Evolutionary conservation across 2,888 invertebrate genomes (phyloP), one percentile per base, ranked within the genome.

Genomic region (Parnassius glacialis): DNA sequence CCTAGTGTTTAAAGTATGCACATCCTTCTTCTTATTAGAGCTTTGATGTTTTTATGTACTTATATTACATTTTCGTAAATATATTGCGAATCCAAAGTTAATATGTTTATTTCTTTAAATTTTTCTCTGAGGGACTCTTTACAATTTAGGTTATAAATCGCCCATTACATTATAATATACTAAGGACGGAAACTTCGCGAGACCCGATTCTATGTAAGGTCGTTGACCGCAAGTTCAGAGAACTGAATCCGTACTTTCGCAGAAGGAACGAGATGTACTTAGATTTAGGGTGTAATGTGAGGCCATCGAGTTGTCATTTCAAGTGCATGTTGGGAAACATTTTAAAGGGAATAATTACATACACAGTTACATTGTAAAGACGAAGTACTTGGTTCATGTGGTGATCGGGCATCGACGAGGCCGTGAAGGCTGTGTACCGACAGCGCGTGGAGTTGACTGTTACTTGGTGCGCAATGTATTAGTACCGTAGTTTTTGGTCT

Each of bases 341-440:
- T 73, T 1, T 56, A 70, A 1, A 61, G 62, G 16, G 20, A 20
- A 2, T 20, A 20, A 20, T 20, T 2, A 20, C 20, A 20, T 1
- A 1, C 20, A 20, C 20, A 20, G 2, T 20, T 68, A 71, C 0
- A 68, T 71, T 9, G 67, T 70, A 0, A 70, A 69, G 57, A 70
- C 61, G 50, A 74, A 72, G 56, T 13, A 12, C 1, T 10, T 68
- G 9, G 70, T 70, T 1, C 45, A 70, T 70, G n/a, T 70, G 70
- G 70, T 70, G 71, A 69, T 66, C 70, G 0, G 59, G 62, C 60
- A 42, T 64, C 34, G 65, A 68, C 56, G 65, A 60, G 42, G 67
- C 62, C 41, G 61, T 65, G 16, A 63, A 67, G 51, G 55, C 43
- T 45, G 10, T 34, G 48, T 64, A 63, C 54, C 65, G 62, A 43